phyloP scores from a whole-genome alignment of 2,113 vertebrate species.

The Xiphophorus maculatus region DNA sequence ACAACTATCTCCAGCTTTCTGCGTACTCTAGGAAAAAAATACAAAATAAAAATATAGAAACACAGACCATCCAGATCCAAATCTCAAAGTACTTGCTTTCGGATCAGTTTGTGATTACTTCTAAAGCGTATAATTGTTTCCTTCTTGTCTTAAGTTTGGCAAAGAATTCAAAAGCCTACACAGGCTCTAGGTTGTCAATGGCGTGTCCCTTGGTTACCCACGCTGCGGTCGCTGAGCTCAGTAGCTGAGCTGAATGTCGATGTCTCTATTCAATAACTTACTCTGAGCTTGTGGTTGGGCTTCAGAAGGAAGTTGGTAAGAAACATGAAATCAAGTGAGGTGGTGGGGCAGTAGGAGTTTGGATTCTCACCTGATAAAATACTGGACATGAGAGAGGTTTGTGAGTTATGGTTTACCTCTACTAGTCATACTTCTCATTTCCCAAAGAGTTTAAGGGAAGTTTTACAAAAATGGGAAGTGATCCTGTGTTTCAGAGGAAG shows the following conservation, averaged over 20 bases:
- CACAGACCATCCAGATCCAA: background rate
- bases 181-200: constrained; percentile 39
- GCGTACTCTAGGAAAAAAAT: constrained; percentile 2
- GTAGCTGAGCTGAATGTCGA: constrained; percentile 71
- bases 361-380: constrained; percentile 14
- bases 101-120: constrained; percentile 9
- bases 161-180: constrained; percentile 4
- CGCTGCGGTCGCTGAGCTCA: constrained; percentile 29
- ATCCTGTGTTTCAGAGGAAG: constrained; percentile 63
- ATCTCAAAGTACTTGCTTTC: background rate
- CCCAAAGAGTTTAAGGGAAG: constrained; percentile 61
- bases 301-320: constrained; percentile 28
- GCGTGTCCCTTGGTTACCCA: constrained; percentile 41
- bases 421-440: constrained; percentile 59
- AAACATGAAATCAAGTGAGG: constrained; percentile 46
- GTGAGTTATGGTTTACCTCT: constrained; percentile 49
- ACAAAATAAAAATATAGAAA: constrained; percentile 10
- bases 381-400: constrained; percentile 12
- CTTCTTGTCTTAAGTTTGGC: background rate
- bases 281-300: constrained; percentile 26
- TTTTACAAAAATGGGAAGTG: constrained; percentile 65
- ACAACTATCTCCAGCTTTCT: constrained; percentile 16
- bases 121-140: constrained; percentile 5
- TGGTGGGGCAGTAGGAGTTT: background rate
- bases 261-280: constrained; percentile 52